phyloP scores from a whole-genome alignment of 64 coral and sea anemone genomes.

The Stichodactyla mertensii region DNA sequence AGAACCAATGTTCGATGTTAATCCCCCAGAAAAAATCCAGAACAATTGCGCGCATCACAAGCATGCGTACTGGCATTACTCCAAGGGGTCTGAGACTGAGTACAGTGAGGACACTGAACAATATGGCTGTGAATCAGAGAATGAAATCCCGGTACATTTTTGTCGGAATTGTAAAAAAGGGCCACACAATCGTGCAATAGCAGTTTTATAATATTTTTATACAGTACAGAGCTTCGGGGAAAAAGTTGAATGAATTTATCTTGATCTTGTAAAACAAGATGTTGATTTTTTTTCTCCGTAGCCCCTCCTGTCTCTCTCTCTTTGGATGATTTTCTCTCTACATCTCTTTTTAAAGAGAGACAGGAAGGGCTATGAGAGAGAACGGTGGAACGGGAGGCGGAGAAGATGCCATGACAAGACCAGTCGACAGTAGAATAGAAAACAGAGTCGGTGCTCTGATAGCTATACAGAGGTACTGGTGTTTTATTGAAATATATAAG shows the following conservation, averaged over 20 bases:
- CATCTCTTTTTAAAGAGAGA: no score
- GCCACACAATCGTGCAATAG: background rate
- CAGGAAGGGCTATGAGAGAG: no score
- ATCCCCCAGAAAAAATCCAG: background rate
- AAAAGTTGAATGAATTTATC: no score
- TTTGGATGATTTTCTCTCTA: no score
- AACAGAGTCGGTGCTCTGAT: background rate
- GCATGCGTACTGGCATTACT: slow-evolving; percentile 8
- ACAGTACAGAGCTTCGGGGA: background rate
- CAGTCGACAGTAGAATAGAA: background rate
- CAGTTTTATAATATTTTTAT: slow-evolving; percentile 12
- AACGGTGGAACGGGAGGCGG: background rate
- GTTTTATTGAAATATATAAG: no score
- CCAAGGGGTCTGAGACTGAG: background rate
- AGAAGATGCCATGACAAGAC: background rate
- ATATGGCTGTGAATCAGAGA: background rate
- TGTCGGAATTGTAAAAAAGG: slow-evolving; percentile 19
- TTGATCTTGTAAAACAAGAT: no score
- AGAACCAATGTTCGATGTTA: background rate
- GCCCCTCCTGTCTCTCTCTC: no score
- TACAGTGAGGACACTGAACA: slow-evolving; percentile 8
- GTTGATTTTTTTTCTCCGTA: no score
- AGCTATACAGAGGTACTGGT: no score
- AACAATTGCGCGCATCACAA: background rate
- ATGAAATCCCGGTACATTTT: slow-evolving; percentile 13